phyloP scores from a whole-genome alignment of 2,888 invertebrate species.

The Trachelus tabidus region DNA sequence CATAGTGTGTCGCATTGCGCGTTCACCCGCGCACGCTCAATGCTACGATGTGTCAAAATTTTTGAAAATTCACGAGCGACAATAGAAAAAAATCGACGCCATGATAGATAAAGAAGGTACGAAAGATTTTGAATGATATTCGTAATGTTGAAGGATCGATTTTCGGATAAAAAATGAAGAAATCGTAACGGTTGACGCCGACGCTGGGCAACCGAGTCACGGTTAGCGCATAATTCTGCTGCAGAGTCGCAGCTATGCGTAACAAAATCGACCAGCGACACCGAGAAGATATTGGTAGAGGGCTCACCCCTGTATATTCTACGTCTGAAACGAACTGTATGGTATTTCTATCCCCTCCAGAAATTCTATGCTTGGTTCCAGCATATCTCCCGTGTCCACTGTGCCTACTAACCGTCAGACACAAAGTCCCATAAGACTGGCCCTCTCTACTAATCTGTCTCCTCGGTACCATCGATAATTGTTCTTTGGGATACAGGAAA shows the following conservation, averaged over 20 bases:
- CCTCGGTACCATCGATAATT: background rate
- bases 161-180: background rate
- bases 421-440: too few species aligned
- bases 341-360: too few species aligned
- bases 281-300: too few species aligned
- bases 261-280: conserved; percentile 48
- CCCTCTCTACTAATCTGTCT: too few species aligned
- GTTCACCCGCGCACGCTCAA: conserved; percentile 59
- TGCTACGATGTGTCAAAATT: conserved; percentile 10
- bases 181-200: background rate
- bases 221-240: conserved; percentile 52
- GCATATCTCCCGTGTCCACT: too few species aligned
- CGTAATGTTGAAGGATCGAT: background rate
- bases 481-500: background rate
- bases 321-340: too few species aligned
- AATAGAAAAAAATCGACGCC: background rate
- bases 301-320: too few species aligned
- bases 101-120: background rate
- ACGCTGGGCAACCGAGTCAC: conserved; percentile 29
- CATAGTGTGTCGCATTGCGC: conserved; percentile 63
- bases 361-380: too few species aligned
- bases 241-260: conserved; percentile 46
- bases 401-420: too few species aligned
- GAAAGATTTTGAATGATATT: background rate
- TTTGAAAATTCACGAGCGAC: background rate